phyloP scores from a whole-genome alignment of 2,797 vertebrate genomes.

The Aldrovandia affinis region DNA sequence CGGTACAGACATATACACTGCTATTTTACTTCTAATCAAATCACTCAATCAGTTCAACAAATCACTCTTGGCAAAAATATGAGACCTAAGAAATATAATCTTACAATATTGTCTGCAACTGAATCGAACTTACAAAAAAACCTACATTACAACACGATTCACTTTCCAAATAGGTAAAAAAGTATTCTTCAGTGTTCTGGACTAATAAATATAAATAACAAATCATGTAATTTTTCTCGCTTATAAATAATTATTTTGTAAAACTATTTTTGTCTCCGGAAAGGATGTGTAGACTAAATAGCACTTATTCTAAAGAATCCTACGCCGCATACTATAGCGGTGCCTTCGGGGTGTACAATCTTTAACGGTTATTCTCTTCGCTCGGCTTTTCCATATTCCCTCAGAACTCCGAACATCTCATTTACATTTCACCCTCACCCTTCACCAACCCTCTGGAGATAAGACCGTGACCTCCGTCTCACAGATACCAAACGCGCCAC shows the following conservation, averaged over 20 bases:
- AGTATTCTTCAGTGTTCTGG: constrained; percentile 54
- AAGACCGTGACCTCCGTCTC: constrained; percentile 9
- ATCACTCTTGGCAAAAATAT: constrained; percentile 46
- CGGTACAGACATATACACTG: constrained; percentile 45
- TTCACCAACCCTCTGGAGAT: constrained; percentile 6
- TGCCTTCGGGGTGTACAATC: constrained; percentile 23
- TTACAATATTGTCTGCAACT: constrained; percentile 50
- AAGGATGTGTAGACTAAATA: constrained; percentile 28
- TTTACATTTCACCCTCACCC: constrained; percentile 15
- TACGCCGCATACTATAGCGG: constrained; percentile 5
- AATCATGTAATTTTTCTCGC: constrained; percentile 53
- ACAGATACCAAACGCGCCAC: constrained; percentile 10
- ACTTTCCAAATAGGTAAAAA: constrained; percentile 57
- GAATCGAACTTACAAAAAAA: constrained; percentile 45
- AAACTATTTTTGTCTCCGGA: constrained; percentile 44
- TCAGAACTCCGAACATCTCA: constrained; percentile 35
- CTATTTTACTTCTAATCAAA: constrained; percentile 25
- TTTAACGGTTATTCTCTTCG: background rate
- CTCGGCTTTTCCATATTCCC: constrained; percentile 12
- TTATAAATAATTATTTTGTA: constrained; percentile 65
- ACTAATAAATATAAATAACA: constrained; percentile 62
- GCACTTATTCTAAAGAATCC: constrained; percentile 37
- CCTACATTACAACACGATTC: constrained; percentile 51
- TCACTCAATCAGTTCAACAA: constrained; percentile 45
- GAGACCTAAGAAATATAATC: constrained; percentile 42